phyloP scores from a whole-genome alignment of 2,113 vertebrate genomes.

The Pungitius pungitius region DNA sequence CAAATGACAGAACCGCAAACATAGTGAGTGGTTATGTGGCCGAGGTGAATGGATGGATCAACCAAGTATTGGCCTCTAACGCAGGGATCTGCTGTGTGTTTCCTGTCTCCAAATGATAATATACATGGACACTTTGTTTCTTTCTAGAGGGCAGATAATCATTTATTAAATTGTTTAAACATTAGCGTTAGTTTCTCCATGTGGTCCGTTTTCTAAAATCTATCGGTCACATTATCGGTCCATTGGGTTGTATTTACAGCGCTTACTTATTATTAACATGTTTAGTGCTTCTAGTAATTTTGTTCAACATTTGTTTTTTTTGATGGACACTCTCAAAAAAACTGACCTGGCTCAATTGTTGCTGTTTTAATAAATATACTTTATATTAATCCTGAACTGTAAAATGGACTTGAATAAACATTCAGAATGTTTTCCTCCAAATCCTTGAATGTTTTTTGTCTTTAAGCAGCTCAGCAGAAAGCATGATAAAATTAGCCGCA shows the following conservation, averaged over 20 bases:
- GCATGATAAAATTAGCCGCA: constrained; percentile 26
- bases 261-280: not conserved
- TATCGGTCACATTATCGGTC: not conserved
- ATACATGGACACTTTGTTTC: too few relatives aligned
- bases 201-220: not conserved
- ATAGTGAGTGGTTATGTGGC: not conserved
- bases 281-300: not conserved
- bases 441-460: not conserved
- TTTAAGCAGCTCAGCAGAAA: not conserved
- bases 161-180: not conserved
- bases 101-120: not conserved
- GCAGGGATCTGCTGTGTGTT: not conserved
- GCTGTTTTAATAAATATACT: not conserved
- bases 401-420: constrained; percentile 3
- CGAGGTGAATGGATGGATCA: not conserved
- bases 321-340: not conserved
- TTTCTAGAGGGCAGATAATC: not conserved
- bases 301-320: not conserved
- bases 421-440: not conserved
- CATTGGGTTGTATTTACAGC: not conserved
- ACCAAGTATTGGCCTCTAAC: not conserved
- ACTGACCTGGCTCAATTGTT: not conserved
- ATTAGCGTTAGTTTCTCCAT: not conserved
- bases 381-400: rapidly evolving
- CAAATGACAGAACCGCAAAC: not conserved